These are phyloP conservation scores for Gonatopus flavifemur DNA, from an alignment of 1,140 invertebrate genomes.

Conservation along the genomic window DNA sequence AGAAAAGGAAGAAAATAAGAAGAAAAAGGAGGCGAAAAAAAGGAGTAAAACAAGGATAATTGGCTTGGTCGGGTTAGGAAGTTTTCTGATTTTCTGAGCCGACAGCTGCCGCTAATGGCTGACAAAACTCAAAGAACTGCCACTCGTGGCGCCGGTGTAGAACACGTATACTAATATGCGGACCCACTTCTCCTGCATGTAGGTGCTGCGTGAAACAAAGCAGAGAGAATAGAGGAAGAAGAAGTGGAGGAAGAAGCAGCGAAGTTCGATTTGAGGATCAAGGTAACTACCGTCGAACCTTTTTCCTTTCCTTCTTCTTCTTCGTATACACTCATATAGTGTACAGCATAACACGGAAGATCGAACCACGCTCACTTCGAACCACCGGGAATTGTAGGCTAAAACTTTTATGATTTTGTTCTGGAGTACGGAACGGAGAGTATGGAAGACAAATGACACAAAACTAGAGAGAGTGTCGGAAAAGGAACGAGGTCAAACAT, in stretches of 20 bases:
- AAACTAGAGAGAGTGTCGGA: conserved; percentile 7
- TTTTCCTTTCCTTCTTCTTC: no score
- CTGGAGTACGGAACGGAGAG: neutral
- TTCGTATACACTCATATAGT: neutral
- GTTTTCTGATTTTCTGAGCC: conserved; percentile 32
- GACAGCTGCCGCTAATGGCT: conserved; percentile 27
- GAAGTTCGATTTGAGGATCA: conserved; percentile 12
- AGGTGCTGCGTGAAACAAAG: neutral
- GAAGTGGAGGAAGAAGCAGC: neutral
- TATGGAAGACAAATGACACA: conserved; percentile 26
- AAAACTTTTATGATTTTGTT: conserved; percentile 44
- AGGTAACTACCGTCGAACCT: conserved; percentile 25
- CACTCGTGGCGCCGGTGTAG: no score
- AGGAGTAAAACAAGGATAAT: conserved; percentile 12
- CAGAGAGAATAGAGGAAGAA: neutral
- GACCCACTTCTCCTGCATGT: neutral
- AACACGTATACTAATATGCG: no score
- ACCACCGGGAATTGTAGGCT: conserved; percentile 34
- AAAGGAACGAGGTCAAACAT: conserved; percentile 25
- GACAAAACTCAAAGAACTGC: conserved; percentile 13
- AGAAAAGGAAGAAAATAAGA: no score
- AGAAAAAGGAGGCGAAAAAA: neutral
- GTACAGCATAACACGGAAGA: conserved; percentile 7
- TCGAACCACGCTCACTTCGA: conserved; percentile 6
- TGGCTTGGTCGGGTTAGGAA: conserved; percentile 20